Conservation (phyloP, 2,113 vertebrate species). For the Pelobates fuscus region DNA sequence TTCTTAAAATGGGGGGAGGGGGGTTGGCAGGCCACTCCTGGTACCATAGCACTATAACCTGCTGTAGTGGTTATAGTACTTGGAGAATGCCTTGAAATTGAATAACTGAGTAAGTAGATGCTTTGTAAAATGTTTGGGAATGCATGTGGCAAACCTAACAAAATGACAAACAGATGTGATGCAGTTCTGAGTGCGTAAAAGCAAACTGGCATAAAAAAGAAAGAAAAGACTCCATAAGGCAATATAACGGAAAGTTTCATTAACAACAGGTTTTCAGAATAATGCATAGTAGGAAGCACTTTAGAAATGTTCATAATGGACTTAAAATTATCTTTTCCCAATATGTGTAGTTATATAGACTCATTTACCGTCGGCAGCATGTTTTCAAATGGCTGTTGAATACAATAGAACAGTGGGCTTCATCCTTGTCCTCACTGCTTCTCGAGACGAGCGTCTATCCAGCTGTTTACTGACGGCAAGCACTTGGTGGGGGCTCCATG, state of each 20-base stretch:
- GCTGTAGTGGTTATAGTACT: too few relatives aligned
- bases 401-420: neutral
- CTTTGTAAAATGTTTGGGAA: too few relatives aligned
- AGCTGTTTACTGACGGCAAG: constrained; percentile 28
- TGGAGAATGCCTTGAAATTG: too few relatives aligned
- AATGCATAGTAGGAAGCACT: neutral
- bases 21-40: too few relatives aligned
- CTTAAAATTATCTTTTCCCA: constrained; percentile 11
- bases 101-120: too few relatives aligned
- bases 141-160: too few relatives aligned
- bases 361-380: constrained; percentile 9
- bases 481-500: constrained; percentile 4
- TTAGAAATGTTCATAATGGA: neutral
- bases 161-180: too few relatives aligned
- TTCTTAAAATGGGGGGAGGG: too few relatives aligned
- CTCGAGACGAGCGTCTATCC: neutral
- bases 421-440: neutral
- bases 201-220: neutral
- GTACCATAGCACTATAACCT: too few relatives aligned
- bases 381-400: neutral
- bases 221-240: neutral
- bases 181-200: too few relatives aligned
- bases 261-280: neutral
- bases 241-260: neutral
- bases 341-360: neutral